Evolutionary conservation across 2,797 vertebrate species (phyloP), one percentile per base, ranked within the genome.

Genomic region (Lindbergichthys nudifrons): DNA sequence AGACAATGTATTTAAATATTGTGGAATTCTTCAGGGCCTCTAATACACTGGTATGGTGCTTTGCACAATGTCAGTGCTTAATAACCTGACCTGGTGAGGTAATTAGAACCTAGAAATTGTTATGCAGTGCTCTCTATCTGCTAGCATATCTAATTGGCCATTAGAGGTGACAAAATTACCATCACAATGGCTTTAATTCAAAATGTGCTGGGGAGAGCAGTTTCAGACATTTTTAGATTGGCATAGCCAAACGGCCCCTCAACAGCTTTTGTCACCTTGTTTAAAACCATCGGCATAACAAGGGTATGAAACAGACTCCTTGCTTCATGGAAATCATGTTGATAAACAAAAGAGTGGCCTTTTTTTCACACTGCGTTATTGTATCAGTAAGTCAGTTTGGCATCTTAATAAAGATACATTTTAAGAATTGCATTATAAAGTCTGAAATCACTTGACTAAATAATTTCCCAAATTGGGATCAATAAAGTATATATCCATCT

Each of bases 101-200:
- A 92, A 93, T 92, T 92, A 91, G 79, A 84, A 82, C 62, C 88
- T 80, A 71, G 74, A 73, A 73, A 89, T 89, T 86, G 85, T 85
- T 86, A 83, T 82, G 85, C 85, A 73, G 80, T 58, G 84, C 75
- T 81, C 80, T 66, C 77, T 88, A 92, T 91, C 87, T 77, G 81
- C 86, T 77, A 78, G 87, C 87, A 92, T 90, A 88, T 89, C 92
- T 92, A 92, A 94, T 94, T 87, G 89, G 80, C 90, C 88, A 94
- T 93, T 91, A 93, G 92, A 89, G 89, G 88, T 85, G 89, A 92
- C 88, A 82, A 74, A 88, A 94, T 92, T 89, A 91, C 89, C 89
- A 91, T 90, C 85, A 90, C 91, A 92, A 89, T 83, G 82, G 81
- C 89, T 82, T 82, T 88, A 75, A 88, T 89, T 82, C 86, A 75